A percentile compares a stretch with the other conserved stretches of the same genome.
phyloP scores from a whole-genome alignment of 2,888 invertebrate species.

The Blomia tropicalis region DNA sequence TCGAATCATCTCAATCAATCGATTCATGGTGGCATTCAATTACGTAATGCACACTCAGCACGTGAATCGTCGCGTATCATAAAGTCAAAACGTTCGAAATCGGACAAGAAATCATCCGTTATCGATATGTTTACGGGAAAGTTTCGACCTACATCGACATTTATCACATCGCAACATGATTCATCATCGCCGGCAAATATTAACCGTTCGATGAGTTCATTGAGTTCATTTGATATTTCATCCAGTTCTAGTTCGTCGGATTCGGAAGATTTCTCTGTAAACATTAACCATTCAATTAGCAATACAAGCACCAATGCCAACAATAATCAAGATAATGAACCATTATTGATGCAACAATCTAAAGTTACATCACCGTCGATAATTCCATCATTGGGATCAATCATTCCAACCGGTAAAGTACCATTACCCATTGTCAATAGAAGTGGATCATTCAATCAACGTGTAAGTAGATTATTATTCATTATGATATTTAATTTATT shows the following conservation, averaged over 20 bases:
- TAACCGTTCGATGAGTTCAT: neutral
- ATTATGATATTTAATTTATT: neutral
- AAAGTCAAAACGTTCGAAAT: conserved; percentile 10
- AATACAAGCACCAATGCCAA: neutral
- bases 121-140: conserved; percentile 17
- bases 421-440: conserved; percentile 10
- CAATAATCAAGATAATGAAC: neutral
- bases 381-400: neutral
- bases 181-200: neutral
- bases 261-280: neutral
- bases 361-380: neutral
- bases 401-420: neutral
- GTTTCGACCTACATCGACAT: too few relatives aligned
- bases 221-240: neutral
- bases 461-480: neutral
- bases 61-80: neutral
- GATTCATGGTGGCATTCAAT: neutral
- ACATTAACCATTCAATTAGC: too few relatives aligned
- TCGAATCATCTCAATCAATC: neutral
- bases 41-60: neutral
- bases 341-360: neutral
- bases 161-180: conserved; percentile 6
- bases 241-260: neutral
- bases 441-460: conserved; percentile 11
- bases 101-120: conserved; percentile 12